Conservation (phyloP, 1,140 invertebrate species). For the Drosophila subpulchrella region DNA sequence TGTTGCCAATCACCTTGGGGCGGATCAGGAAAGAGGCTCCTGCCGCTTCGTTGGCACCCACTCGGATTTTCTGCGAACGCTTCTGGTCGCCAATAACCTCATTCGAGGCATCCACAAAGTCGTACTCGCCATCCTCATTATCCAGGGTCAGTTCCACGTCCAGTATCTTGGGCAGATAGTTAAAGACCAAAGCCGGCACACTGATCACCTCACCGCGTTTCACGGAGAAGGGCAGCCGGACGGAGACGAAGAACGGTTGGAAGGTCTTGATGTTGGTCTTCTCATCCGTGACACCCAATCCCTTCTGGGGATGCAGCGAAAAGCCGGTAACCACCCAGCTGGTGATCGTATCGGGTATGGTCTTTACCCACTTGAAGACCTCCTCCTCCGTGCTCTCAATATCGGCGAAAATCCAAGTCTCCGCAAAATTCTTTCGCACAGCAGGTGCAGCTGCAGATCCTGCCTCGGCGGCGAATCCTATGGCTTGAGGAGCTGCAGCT, state of each 20-base stretch:
- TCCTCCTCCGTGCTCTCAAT: slow-evolving; percentile 66
- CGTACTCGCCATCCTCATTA: slow-evolving; percentile 92
- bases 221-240: slow-evolving; percentile 93
- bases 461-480: neutral
- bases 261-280: slow-evolving; percentile 93
- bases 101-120: slow-evolving; percentile 88
- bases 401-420: slow-evolving; percentile 80
- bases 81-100: slow-evolving; percentile 86
- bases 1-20: slow-evolving; percentile 89
- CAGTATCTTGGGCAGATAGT: slow-evolving; percentile 87
- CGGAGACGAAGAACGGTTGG: slow-evolving; percentile 93
- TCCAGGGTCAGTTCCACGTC: slow-evolving; percentile 93
- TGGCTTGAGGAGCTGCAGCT: neutral
- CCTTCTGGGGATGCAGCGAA: slow-evolving; percentile 92
- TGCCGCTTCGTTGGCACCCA: slow-evolving; percentile 88
- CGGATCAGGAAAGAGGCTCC: slow-evolving; percentile 92
- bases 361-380: slow-evolving; percentile 83
- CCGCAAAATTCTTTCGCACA: slow-evolving; percentile 74
- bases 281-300: slow-evolving; percentile 91
- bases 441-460: neutral
- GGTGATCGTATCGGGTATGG: slow-evolving; percentile 95
- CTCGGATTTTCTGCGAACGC: slow-evolving; percentile 87
- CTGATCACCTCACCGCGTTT: slow-evolving; percentile 87
- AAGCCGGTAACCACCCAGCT: slow-evolving; percentile 97
- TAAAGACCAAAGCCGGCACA: slow-evolving; percentile 79